Evolutionary conservation across 2,888 invertebrate genomes (phyloP).

Genomic region (Tromatobia lineatoria): DNA sequence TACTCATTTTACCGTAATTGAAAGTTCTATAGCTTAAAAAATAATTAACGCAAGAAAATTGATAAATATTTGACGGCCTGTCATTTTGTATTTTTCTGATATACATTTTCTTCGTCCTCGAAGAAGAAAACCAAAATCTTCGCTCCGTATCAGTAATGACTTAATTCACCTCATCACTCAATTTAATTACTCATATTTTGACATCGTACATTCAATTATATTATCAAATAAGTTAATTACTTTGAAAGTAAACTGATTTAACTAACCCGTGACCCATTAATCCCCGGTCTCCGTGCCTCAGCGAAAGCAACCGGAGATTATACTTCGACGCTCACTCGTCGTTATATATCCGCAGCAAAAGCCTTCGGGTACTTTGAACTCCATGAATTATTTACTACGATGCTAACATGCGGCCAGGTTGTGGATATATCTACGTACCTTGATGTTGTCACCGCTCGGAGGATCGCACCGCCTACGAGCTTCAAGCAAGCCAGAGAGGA

Average conservation of each 20-base stretch:
- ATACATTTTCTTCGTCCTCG: too few species aligned
- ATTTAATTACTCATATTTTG: too few species aligned
- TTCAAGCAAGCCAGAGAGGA: conserved; percentile 12
- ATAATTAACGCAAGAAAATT: too few species aligned
- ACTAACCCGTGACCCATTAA: not conserved
- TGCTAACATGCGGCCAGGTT: conserved; percentile 73
- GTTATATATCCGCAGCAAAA: conserved; percentile 66
- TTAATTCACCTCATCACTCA: too few species aligned
- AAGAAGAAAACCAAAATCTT: too few species aligned
- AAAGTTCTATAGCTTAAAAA: too few species aligned
- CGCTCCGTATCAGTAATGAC: too few species aligned
- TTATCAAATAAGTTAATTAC: not conserved
- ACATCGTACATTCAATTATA: too few species aligned
- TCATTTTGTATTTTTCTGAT: too few species aligned
- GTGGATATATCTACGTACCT: conserved; percentile 76
- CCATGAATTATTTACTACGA: conserved; percentile 80
- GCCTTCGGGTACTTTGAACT: conserved; percentile 71
- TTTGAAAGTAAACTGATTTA: not conserved
- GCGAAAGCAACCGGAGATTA: conserved; percentile 39
- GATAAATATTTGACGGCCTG: too few species aligned
- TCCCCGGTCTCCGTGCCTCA: not conserved
- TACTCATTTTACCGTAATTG: too few species aligned
- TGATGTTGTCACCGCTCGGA: conserved; percentile 76
- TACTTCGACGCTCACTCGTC: conserved; percentile 50
- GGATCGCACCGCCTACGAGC: conserved; percentile 62